These are phyloP conservation scores for Blomia tropicalis DNA, from an alignment of 2,888 invertebrate genomes.

Conservation along the genomic window DNA sequence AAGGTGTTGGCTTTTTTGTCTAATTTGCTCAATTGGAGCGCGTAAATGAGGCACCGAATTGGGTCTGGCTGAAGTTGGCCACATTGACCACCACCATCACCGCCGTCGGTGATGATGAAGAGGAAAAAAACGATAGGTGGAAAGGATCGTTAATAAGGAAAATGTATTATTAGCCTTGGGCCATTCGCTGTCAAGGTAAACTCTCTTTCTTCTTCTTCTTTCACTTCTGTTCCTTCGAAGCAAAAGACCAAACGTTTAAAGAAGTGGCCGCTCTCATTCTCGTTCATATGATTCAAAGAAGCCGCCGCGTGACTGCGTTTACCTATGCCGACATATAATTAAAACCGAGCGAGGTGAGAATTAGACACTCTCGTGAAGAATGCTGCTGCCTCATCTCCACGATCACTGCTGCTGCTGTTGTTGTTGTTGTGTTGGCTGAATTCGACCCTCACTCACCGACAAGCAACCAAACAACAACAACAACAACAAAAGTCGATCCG, in stretches of 20 bases:
- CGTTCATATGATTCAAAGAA: slow-evolving; percentile 22
- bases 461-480: background rate
- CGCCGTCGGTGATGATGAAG: slow-evolving; percentile 13
- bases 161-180: slow-evolving; percentile 23
- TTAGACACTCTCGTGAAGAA: slow-evolving; percentile 23
- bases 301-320: slow-evolving; percentile 27
- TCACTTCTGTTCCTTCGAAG: background rate
- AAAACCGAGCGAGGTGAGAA: slow-evolving; percentile 29
- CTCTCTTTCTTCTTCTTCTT: background rate
- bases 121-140: slow-evolving; percentile 1
- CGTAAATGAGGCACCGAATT: too few relatives aligned
- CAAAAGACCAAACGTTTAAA: background rate
- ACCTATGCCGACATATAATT: slow-evolving; percentile 28
- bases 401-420: too few relatives aligned
- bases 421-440: too few relatives aligned
- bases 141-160: slow-evolving; percentile 23
- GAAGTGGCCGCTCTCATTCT: slow-evolving; percentile 14
- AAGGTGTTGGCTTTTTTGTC: too few relatives aligned
- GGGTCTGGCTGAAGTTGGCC: background rate
- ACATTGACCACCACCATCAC: slow-evolving; percentile 1
- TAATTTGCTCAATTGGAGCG: too few relatives aligned
- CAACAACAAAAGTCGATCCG: slow-evolving; percentile 2
- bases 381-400: background rate
- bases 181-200: slow-evolving; percentile 11
- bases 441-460: too few relatives aligned